Evolutionary conservation across 2,888 invertebrate genomes (phyloP), one percentile per base, ranked within the genome.

Genomic region (Sarcophaga variegata): DNA sequence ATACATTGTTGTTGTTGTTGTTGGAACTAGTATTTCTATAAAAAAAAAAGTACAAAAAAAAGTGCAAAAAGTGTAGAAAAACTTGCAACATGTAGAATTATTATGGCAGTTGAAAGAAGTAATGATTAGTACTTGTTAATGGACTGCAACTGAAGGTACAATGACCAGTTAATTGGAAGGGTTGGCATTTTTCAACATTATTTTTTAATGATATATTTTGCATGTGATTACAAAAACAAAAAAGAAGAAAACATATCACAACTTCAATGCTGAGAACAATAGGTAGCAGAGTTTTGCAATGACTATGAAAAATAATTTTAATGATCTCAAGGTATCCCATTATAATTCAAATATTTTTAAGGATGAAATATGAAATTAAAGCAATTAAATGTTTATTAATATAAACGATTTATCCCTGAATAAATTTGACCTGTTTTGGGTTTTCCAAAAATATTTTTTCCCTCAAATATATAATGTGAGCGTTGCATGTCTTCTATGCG

Each of bases 61-160:
- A 12, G 63, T 60, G 2, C n/a, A 83, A 20, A 17, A 37, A 54
- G 17, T 14, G 14, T 14, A 54, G 17, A 54, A 54, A 17, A 49
- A 64, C 62, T 69, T 63, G 75, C 59, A 80, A 64, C 77, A 77
- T 82, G 45, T 59, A 59, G 37, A 69, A 69, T 75, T 72, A 72
- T 37, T 76, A 62, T 76, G 64, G 76, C 20, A 60, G 76, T 59
- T 77, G 27, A 72, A 78, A 77, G 77, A 75, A 80, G 59, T 80
- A 76, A 76, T 84, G 84, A 84, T 80, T 76, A 80, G 70, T 76
- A 80, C 49, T 76, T 84, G 84, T 71, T 80, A 84, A 80, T 80
- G 49, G 70, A 60, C 27, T 70, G 67, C 74, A 69, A 64, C 79
- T 60, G 27, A 45, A 54, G 59, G 75, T 75, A 70, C 83, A 80